Conservation (phyloP, 2,797 vertebrate species). For the Falco naumanni region DNA sequence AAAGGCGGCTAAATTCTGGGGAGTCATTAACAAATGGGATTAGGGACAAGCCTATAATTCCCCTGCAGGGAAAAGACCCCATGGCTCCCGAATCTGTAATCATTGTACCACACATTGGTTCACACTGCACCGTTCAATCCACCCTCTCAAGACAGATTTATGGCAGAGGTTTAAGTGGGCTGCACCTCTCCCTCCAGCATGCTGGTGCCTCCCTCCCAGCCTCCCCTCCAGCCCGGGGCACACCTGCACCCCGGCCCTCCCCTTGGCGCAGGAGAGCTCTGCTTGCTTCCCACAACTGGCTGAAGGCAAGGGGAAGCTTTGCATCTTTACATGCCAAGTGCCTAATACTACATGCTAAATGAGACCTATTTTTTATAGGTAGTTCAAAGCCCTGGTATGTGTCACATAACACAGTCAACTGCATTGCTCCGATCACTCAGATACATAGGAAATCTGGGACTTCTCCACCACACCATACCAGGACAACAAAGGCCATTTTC, state of each 20-base stretch:
- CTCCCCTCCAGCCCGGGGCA: fast-evolving
- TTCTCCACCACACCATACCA: slow-evolving; percentile 47
- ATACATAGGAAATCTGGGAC: slow-evolving; percentile 66
- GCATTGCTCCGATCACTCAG: slow-evolving; percentile 8
- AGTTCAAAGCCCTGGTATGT: slow-evolving; percentile 68
- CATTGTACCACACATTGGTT: not conserved
- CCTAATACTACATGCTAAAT: slow-evolving; percentile 31
- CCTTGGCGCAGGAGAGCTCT: not conserved
- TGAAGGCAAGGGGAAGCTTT: not conserved
- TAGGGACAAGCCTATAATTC: not conserved
- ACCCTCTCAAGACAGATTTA: not conserved
- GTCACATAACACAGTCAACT: slow-evolving; percentile 70
- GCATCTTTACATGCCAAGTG: not conserved
- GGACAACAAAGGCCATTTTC: slow-evolving; percentile 68
- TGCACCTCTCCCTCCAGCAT: not conserved
- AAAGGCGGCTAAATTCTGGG: not conserved
- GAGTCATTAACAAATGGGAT: not conserved
- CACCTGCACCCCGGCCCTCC: not conserved
- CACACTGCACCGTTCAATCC: not conserved
- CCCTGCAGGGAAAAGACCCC: not conserved
- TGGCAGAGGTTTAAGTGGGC: not conserved
- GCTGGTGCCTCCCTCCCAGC: not conserved
- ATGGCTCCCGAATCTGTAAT: fast-evolving
- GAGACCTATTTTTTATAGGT: slow-evolving; percentile 41
- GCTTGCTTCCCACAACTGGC: not conserved